These are phyloP conservation scores for Macrobrachium rosenbergii DNA, from an alignment of 1,140 invertebrate species.

Conservation along the genomic window DNA sequence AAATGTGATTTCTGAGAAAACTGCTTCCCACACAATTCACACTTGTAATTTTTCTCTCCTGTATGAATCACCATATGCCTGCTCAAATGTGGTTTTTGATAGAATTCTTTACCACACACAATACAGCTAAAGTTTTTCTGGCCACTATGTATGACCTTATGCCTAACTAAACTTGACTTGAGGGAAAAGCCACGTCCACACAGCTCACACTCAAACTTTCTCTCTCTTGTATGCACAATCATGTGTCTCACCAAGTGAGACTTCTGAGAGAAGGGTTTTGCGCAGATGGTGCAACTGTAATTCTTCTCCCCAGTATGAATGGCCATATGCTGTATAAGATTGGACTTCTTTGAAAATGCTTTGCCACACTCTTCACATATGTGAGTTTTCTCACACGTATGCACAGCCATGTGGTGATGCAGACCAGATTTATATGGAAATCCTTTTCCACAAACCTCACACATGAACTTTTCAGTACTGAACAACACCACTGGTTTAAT, in stretches of 20 bases:
- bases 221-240: neutral
- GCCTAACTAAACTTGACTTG: constrained; percentile 1
- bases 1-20: no score
- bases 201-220: neutral
- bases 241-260: neutral
- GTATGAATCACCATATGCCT: constrained; percentile 1
- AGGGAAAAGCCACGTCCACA: neutral
- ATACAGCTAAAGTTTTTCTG: neutral
- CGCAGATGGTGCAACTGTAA: neutral
- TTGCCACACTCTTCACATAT: constrained; percentile 8
- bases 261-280: neutral
- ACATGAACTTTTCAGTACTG: no score
- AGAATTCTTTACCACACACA: constrained; percentile 2
- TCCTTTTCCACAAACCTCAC: neutral
- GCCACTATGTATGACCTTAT: neutral
- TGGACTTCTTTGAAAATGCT: constrained; percentile 10
- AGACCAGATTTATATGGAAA: neutral
- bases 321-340: neutral
- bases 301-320: neutral
- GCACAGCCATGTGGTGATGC: neutral
- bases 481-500: no score
- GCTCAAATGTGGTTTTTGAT: neutral
- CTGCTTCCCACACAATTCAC: no score
- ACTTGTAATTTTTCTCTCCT: no score
- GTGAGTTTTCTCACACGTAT: constrained; percentile 8